Evolutionary conservation across 2,797 vertebrate genomes (phyloP).

Genomic region (Crypturellus tataupa): DNA sequence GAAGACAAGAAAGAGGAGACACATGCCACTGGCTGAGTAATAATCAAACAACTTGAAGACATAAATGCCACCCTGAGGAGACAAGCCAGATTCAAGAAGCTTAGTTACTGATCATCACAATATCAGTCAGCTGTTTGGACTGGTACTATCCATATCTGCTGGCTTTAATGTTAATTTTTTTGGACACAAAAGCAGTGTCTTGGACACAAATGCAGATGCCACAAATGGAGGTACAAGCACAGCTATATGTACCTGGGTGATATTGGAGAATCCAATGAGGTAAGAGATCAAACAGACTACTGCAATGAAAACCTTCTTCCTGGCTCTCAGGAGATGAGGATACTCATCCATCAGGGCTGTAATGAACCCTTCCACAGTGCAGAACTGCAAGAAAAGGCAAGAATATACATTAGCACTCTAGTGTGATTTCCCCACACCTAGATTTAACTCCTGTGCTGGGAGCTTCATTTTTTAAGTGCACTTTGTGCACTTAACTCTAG

Average conservation of each 20-base stretch:
- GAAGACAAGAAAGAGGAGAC: conserved; percentile 92
- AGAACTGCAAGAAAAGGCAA: conserved; percentile 83
- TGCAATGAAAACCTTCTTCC: conserved; percentile 92
- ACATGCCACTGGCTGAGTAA: conserved; percentile 95
- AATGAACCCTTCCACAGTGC: conserved; percentile 93
- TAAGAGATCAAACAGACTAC: conserved; percentile 90
- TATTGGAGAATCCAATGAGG: conserved; percentile 91
- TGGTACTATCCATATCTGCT: background rate
- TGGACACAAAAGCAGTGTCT: background rate
- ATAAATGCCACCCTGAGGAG: conserved; percentile 89
- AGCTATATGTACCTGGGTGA: conserved; percentile 87
- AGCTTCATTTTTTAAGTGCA: background rate
- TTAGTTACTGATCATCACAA: background rate
- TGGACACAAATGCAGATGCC: no score
- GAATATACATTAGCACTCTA: background rate
- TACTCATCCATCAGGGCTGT: conserved; percentile 93
- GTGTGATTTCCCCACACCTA: background rate
- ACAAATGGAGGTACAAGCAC: background rate
- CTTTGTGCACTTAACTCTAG: background rate
- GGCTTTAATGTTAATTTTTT: background rate
- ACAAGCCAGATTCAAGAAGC: background rate
- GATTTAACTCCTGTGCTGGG: background rate
- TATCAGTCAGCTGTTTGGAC: background rate
- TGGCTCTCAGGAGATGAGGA: conserved; percentile 86
- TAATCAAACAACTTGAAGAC: conserved; percentile 96